Evolutionary conservation across 2,797 vertebrate species (phyloP), one percentile per base, ranked within the genome.

Genomic region (Lithobates pipiens): DNA sequence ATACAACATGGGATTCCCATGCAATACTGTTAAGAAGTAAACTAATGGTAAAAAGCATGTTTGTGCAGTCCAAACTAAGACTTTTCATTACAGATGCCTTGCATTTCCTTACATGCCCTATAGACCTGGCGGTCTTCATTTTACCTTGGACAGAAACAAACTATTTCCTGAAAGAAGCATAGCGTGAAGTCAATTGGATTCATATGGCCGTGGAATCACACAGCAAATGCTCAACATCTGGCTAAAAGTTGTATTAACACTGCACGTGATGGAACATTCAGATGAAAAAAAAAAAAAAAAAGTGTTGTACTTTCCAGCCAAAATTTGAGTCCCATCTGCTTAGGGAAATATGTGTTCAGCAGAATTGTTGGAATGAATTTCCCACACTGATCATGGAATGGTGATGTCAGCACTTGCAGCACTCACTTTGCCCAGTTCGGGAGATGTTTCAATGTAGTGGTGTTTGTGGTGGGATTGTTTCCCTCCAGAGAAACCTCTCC

Each of bases 291-390:
- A 39, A 39, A 25, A n/a, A 50, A 29, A 23, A 3, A 21, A 36
- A 39, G 50, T 7, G 21, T 32, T 50, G 27, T 50, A 54, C 27
- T 76, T 76, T 69, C 27, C 42, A 82, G 80, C 78, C 78, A 82
- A 73, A 72, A 16, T 39, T 57, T 29, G 13, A 54, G 7, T 70
- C 77, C 44, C 74, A 77, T 46, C 44, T 54, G 63, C 32, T 3
- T 16, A 70, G 44, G 42, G 42, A 77, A 77, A 69, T 39, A 23
- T 77, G 54, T 57, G 44, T 65, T 84, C 82, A 84, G 82, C 76
- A 77, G 50, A 71, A 61, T 50, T 29, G 10, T 44, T 63, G 39
- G 75, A 78, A 65, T 54, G 50, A 29, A 72, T 72, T 84, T 72
- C 82, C 82, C 67, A 72, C 50, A 63, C 50, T 27, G 65, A 63